Conservation (phyloP, 2,888 invertebrate species). For the Caenorhabditis drosophilae region DNA sequence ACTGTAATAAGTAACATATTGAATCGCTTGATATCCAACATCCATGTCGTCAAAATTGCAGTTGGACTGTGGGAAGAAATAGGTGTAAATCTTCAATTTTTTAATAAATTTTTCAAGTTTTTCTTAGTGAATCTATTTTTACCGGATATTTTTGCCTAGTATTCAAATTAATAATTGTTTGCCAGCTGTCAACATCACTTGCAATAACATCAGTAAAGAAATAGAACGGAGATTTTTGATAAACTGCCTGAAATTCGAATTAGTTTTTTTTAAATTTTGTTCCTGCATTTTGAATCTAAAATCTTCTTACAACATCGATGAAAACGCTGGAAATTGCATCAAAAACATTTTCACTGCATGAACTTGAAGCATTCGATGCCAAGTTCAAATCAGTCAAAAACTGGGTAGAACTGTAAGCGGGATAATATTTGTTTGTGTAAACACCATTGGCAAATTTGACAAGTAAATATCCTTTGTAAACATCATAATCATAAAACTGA, state of each 20-base stretch:
- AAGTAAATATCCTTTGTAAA: constrained; percentile 43
- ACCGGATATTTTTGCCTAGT: constrained; percentile 49
- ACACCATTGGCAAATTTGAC: constrained; percentile 43
- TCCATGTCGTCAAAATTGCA: constrained; percentile 46
- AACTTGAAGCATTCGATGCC: constrained; percentile 16
- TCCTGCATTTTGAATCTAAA: too few relatives aligned
- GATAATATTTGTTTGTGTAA: constrained; percentile 30
- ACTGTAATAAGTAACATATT: constrained; percentile 40
- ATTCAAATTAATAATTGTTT: constrained; percentile 46
- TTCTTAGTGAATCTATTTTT: not conserved
- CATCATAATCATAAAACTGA: constrained; percentile 15
- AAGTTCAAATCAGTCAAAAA: constrained; percentile 32
- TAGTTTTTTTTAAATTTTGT: too few relatives aligned
- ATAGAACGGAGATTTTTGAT: constrained; percentile 57
- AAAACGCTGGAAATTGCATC: constrained; percentile 36
- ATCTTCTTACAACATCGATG: constrained; percentile 19
- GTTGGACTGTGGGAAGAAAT: constrained; percentile 33
- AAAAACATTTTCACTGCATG: constrained; percentile 42
- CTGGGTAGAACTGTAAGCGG: constrained; percentile 10
- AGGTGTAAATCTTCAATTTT: constrained; percentile 32
- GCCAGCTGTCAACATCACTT: constrained; percentile 46
- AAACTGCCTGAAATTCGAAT: constrained; percentile 13
- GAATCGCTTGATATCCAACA: constrained; percentile 44
- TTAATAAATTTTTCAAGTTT: not conserved
- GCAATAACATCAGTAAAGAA: constrained; percentile 58